These are phyloP conservation scores for Siniperca scherzeri DNA, from an alignment of 2,797 vertebrate genomes.

Conservation along the genomic window DNA sequence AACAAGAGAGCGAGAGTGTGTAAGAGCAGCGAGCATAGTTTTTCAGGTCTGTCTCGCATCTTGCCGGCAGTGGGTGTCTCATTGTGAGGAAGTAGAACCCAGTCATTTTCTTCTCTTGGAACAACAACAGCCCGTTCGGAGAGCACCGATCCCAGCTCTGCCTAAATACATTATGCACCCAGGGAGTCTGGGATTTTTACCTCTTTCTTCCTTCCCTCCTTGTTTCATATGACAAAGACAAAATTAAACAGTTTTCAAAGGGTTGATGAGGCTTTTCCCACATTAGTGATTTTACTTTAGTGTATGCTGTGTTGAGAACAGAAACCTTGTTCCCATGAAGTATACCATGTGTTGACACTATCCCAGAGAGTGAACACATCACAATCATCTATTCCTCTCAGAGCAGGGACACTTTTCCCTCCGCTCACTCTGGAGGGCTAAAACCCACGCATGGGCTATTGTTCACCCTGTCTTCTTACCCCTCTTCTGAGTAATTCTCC, in stretches of 20 bases:
- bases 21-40: constrained; percentile 71
- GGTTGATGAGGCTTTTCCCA: constrained; percentile 84
- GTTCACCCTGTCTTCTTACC: constrained; percentile 77
- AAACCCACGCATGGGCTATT: constrained; percentile 84
- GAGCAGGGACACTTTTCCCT: constrained; percentile 75
- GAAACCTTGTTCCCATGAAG: constrained; percentile 58
- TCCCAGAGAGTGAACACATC: constrained; percentile 76
- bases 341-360: constrained; percentile 80
- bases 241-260: constrained; percentile 81
- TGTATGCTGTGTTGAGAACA: constrained; percentile 74
- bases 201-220: constrained; percentile 42
- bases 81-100: constrained; percentile 81
- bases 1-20: constrained; percentile 56
- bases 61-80: constrained; percentile 81
- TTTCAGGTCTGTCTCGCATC: constrained; percentile 78
- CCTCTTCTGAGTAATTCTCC: constrained; percentile 85
- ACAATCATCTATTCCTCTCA: constrained; percentile 71
- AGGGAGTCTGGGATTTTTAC: constrained; percentile 60
- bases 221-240: constrained; percentile 78
- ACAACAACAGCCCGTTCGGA: constrained; percentile 75
- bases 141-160: constrained; percentile 70
- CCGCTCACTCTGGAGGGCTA: constrained; percentile 73
- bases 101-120: constrained; percentile 82
- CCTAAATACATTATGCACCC: constrained; percentile 75
- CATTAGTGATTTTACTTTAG: constrained; percentile 75